A percentile compares a stretch with the other conserved stretches of the same genome.
Evolutionary conservation across 2,113 vertebrate species (phyloP).

Genomic region (Clarias batrachus): DNA sequence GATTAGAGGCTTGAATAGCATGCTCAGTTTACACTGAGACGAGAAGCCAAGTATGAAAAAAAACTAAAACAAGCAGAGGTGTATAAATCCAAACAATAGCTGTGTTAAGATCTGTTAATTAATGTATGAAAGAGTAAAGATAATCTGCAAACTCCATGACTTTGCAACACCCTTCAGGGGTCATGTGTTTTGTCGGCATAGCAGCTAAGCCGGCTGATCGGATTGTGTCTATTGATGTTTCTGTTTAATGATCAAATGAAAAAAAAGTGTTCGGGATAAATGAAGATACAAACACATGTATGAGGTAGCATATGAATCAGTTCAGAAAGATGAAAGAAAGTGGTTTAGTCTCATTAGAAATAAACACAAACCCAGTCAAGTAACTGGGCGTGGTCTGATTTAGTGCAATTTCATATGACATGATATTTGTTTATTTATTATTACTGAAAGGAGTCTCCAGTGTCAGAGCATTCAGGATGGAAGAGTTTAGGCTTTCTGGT

Average conservation of each 20-base stretch:
- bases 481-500: background rate
- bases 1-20: background rate
- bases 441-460: background rate
- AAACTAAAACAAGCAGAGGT: background rate
- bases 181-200: background rate
- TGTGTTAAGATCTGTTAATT: background rate
- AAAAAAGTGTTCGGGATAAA: background rate
- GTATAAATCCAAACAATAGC: background rate
- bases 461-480: background rate
- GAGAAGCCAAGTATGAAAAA: background rate
- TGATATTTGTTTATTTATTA: background rate
- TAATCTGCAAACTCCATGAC: background rate
- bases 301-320: background rate
- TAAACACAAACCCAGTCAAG: background rate
- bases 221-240: background rate
- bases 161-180: background rate
- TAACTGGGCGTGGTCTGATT: background rate
- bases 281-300: background rate
- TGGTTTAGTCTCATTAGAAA: background rate
- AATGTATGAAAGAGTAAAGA: background rate
- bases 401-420: background rate
- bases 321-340: background rate
- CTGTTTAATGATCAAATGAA: background rate
- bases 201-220: background rate
- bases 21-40: conserved; percentile 8